Evolutionary conservation across 64 coral and sea anemone genomes (phyloP), one percentile per base, ranked within the genome.

Genomic region (Catalaphyllia jardinei): DNA sequence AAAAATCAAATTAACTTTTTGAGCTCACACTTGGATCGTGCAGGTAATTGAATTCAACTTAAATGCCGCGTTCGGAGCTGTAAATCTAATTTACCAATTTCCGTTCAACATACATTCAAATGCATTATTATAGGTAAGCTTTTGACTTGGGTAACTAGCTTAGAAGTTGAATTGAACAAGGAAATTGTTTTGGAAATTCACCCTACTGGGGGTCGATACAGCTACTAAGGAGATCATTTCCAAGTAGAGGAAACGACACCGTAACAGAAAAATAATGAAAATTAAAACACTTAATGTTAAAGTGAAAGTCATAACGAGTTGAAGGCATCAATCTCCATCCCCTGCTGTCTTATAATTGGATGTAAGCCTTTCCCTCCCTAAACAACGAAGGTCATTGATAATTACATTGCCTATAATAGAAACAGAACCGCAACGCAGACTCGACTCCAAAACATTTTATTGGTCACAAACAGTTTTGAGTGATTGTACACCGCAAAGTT

Each of bases 71-170:
- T 27, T 27, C 31, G 39, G 20, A 50, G 10, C 35, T 77, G 74
- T 24, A 24, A 77, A 77, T 77, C 35, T 10, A 77, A 77, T 77
- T 77, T 77, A 49, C 39, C 74, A 76, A 76, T 76, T 76, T 76
- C 74, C 30, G 74, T 19, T 35, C 24, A 46, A 16, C 18, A 8
- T 20, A 76, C 31, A 76, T 20, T 42, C 4, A 42, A 20, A 76
- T 18, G 20, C 16, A 76, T 38, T 67, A 67, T 67, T 67, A 24
- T 5, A 67, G 63, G 63, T 67, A 67, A 25, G 24, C 20, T 67
- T 67, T 25, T 24, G 63, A 19, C 24, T 24, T 24, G 17, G 0
- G 63, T 19, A 25, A 67, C 63, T 19, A 0, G 20, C 6, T 20
- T 22, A 25, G 6, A 67, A 28, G 22, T 24, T 69, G 10, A 69